Base-by-base conservation (phyloP, 2,113 vertebrate genomes). In the Leuciscus idus region DNA sequence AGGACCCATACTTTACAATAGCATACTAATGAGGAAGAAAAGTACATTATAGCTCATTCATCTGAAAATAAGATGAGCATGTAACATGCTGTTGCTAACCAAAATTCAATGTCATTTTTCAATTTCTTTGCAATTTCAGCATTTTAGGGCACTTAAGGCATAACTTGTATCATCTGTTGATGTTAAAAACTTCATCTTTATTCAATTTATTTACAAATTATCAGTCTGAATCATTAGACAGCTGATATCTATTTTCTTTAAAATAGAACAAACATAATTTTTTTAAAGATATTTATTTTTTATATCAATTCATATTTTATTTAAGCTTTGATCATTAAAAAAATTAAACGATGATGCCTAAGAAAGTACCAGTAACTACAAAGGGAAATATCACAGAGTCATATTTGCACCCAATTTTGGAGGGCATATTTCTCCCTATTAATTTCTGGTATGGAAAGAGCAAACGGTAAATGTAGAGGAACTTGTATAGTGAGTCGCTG, bases 401-500 rank as follows among this genome's bases (percentile, higher is more conserved):
- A 28, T 11, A 62, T 57, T 57, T 36, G 30, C 66, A 43, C 39
- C 19, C 36, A 73, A n/a, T 73, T 43, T 19, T 46, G 39, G 21
- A 73, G 39, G 70, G 9, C 1, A 43, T 23, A n/a, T 73, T 43
- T 13, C 36, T 43, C 4, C 4, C 23, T 57, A n/a, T 73, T 26
- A 0, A 48, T 75, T 50, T 75, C 6, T 28, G n/a, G 15, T 43
- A 62, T 59, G 57, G 36, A 46, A 46, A 17, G 1, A 48, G 59
- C n/a, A 28, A 62, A 48, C 48, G 36, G 21, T 43, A 79, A 61
- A 61, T 43, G 23, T 7, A 7, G 11, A 81, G 59, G 57, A 39
- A 2, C 15, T 43, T 50, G 39, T 62, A 64, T 64, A 81, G 23
- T 30, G 79, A 70, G 66, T 75, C 33, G 81, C 87, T 89, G 81